Evolutionary conservation across 2,888 invertebrate genomes (phyloP).

Genomic region (Dolichopus griseipennis): DNA sequence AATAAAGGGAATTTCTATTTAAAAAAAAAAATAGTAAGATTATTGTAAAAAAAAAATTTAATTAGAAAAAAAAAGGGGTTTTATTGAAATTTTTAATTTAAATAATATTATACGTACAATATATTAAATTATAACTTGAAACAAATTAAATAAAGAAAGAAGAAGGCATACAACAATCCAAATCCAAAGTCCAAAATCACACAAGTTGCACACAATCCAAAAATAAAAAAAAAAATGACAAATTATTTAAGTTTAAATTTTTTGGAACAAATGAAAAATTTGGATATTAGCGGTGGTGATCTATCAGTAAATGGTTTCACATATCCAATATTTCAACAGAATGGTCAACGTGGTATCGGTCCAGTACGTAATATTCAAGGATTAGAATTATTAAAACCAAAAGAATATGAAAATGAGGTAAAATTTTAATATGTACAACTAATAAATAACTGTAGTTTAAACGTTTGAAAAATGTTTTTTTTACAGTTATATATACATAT

Average conservation of each 20-base stretch:
- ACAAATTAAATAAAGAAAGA: too few relatives aligned
- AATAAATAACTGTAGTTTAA: too few relatives aligned
- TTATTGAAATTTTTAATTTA: neutral
- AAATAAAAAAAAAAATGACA: neutral
- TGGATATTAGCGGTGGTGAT: neutral
- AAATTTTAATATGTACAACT: neutral
- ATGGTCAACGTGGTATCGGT: conserved; percentile 9
- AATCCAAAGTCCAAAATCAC: too few relatives aligned
- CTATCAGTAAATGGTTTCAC: neutral
- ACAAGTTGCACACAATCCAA: too few relatives aligned
- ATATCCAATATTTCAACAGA: neutral
- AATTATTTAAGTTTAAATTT: neutral
- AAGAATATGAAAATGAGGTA: neutral
- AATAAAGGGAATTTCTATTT: neutral
- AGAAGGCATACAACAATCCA: too few relatives aligned
- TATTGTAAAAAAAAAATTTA: too few relatives aligned
- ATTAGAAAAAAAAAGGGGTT: too few relatives aligned
- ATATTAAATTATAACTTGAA: too few relatives aligned
- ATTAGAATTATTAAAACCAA: neutral
- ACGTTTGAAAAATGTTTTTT: too few relatives aligned
- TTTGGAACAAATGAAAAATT: neutral
- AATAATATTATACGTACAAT: too few relatives aligned
- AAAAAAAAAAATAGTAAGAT: neutral
- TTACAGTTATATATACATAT: too few relatives aligned
- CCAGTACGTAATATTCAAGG: neutral